Percentiles rank a stretch among this genome's conserved stretches.
These are phyloP conservation scores for Microctenopoma lineatum DNA, from an alignment of 2,797 vertebrate species.

Conservation along the genomic window DNA sequence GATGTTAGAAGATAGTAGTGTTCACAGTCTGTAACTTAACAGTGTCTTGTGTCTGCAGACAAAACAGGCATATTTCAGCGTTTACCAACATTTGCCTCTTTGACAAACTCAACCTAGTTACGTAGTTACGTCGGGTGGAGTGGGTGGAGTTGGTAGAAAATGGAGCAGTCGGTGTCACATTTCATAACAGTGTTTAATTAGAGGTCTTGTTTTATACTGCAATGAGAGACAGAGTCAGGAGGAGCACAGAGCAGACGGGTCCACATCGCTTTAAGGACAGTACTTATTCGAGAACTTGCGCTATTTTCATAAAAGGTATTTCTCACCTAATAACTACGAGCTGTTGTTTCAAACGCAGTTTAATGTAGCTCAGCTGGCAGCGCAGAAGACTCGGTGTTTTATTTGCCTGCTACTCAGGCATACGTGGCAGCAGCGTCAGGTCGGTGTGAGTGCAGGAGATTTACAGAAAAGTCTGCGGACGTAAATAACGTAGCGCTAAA, in stretches of 20 bases:
- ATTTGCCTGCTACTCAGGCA: slow-evolving; percentile 26
- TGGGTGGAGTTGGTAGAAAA: not conserved
- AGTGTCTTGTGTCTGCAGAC: not conserved
- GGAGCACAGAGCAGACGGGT: not conserved
- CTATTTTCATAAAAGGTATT: slow-evolving; percentile 53
- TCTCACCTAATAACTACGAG: not conserved
- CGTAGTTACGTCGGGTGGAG: not conserved
- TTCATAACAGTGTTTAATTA: slow-evolving; percentile 45
- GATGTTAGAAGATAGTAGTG: too few species aligned
- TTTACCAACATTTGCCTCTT: not conserved
- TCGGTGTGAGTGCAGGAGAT: not conserved
- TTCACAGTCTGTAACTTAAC: too few species aligned
- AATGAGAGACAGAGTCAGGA: slow-evolving; percentile 57
- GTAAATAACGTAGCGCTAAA: too few species aligned
- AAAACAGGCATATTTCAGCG: not conserved
- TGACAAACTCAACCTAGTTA: too few species aligned
- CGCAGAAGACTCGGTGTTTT: not conserved
- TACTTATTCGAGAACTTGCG: slow-evolving; percentile 13
- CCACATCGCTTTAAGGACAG: slow-evolving; percentile 52
- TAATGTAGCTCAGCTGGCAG: too few species aligned
- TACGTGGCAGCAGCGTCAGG: slow-evolving; percentile 68
- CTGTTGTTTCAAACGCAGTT: fast-evolving
- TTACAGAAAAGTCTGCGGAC: not conserved
- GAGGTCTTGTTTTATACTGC: slow-evolving; percentile 21
- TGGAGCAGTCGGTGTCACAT: slow-evolving; percentile 24